Evolutionary conservation across 2,113 vertebrate genomes (phyloP).

Genomic region (Furnarius figulus): DNA sequence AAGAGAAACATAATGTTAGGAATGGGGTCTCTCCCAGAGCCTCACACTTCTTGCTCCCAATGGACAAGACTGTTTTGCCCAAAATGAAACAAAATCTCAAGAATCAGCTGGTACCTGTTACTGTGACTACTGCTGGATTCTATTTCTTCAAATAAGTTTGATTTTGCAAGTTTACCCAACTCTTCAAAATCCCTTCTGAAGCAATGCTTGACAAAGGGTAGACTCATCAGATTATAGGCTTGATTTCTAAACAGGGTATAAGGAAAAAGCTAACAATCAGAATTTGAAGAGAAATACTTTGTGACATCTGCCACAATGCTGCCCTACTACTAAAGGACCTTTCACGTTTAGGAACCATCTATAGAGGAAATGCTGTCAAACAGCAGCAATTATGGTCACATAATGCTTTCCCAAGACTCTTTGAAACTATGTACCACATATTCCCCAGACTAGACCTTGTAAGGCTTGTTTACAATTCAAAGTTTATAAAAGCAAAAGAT

Average conservation of each 20-base stretch:
- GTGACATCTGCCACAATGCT: neutral
- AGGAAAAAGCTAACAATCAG: neutral
- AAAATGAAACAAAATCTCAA: neutral
- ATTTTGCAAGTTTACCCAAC: neutral
- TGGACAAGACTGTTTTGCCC: neutral
- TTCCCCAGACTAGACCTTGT: neutral
- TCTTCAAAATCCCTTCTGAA: neutral
- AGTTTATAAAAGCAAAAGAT: neutral
- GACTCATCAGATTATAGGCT: neutral
- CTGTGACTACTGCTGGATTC: neutral
- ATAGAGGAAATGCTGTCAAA: neutral
- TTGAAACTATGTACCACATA: neutral
- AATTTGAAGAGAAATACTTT: neutral
- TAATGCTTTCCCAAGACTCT: neutral
- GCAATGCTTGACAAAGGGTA: neutral
- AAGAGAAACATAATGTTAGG: neutral
- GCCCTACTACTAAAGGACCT: neutral
- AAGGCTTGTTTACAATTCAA: neutral
- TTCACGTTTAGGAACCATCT: neutral
- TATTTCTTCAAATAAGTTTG: neutral
- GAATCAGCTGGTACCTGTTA: neutral
- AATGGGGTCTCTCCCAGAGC: fast-evolving
- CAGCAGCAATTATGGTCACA: neutral
- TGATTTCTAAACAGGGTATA: neutral
- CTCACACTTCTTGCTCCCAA: neutral